Base-by-base conservation (phyloP, 2,888 invertebrate species). In the Argyresthia albistria region DNA sequence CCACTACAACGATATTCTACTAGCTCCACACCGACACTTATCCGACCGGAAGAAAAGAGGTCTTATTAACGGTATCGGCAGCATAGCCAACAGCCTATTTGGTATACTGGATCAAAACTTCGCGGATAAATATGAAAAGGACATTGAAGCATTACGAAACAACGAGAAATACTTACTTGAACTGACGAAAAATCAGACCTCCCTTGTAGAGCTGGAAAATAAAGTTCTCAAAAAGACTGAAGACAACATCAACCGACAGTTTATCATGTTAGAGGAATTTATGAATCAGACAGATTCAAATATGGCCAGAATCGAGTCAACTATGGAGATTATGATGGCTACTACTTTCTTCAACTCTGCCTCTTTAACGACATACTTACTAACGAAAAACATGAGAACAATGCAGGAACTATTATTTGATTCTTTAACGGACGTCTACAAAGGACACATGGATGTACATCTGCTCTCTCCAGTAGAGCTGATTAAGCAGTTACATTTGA, bases 371-470 rank as follows among this genome's bases (percentile, higher is more conserved):
- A 47, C 54, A 8, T 54, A 53, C 39, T n/a, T 54, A 37, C 43
- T 54, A 10, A 25, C 54, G 9, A 7, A 36, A 36, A 36, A 36
- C 36, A 8, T 36, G 9, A 36, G 9, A 9, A 36, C 7, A 9
- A 50, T 58, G 4, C 60, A 58, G 53, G 56, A 62, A 46, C 56
- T 59, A 54, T 48, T 62, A 11, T 59, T 58, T 11, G 49, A 59
- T 36, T 54, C 60, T 0, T 15, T 60, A 9, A 60, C 57, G 0
- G 55, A 60, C 16, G 53, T 58, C 6, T 60, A 59, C 50, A 56
- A 54, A 52, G 59, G 59, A 15, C 58, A 59, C 25, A 51, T 59
- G 7, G 59, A 61, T n/a, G 54, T 60, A 0, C 58, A 59, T 35
- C 42, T 60, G 2, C 45, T 60, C 7, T 56, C 57, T 16, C 59